Evolutionary conservation across 2,888 invertebrate species (phyloP).

Genomic region (Pyrochroa serraticornis): DNA sequence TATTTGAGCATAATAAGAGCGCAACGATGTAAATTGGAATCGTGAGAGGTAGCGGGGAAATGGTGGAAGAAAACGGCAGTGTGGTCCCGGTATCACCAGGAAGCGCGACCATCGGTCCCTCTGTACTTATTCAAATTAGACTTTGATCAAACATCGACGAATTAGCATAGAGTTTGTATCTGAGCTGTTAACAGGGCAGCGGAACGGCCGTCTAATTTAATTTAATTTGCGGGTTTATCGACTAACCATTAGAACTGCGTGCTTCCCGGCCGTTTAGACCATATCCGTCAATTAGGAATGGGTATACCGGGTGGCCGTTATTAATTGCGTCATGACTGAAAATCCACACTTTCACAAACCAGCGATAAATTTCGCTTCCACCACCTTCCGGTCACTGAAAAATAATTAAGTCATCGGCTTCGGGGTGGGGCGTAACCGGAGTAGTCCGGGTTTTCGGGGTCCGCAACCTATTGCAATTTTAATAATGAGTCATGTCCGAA

Average conservation of each 20-base stretch:
- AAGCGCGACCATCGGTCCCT: conserved; percentile 4
- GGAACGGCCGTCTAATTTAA: conserved; percentile 21
- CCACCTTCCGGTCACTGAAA: background rate
- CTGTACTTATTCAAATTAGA: conserved; percentile 27
- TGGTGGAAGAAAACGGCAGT: conserved; percentile 21
- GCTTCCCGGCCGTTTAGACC: conserved; percentile 10
- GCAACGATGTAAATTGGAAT: conserved; percentile 45
- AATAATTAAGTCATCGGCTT: conserved; percentile 5
- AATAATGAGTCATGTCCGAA: no score
- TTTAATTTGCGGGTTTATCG: conserved; percentile 12
- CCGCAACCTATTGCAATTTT: no score
- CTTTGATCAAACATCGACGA: conserved; percentile 19
- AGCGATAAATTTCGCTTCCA: background rate
- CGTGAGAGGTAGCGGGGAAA: conserved; percentile 39
- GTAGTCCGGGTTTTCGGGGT: no score
- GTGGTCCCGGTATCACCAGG: conserved; percentile 33
- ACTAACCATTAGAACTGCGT: conserved; percentile 20
- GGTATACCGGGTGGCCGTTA: background rate
- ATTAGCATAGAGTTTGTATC: conserved; percentile 36
- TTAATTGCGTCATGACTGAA: no score
- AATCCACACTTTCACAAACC: background rate
- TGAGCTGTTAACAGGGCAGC: conserved; percentile 4
- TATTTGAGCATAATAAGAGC: conserved; percentile 43
- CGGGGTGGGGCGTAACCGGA: no score
- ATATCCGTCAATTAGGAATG: conserved; percentile 7